Evolutionary conservation across 2,113 vertebrate species (phyloP), one percentile per base, ranked within the genome.

Genomic region (Poeciliopsis turrubarensis): DNA sequence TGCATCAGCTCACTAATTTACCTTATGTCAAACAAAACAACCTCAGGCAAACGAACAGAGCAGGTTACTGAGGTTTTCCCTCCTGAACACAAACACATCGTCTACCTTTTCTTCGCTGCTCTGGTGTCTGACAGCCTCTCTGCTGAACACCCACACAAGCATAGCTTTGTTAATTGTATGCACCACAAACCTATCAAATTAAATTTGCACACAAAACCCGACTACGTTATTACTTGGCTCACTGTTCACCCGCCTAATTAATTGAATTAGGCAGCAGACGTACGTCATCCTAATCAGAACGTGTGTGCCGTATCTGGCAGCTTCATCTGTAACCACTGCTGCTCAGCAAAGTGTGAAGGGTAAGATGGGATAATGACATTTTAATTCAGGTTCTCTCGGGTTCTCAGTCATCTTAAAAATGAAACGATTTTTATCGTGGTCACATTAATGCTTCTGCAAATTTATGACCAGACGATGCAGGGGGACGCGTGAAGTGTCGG

Each of bases 181-280:
- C 70, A 22, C 57, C 2, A 4, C 78, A 83, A 77, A 87, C 72
- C 68, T 73, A 79, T 83, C 81, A 79, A 84, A 87, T 80, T 51
- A 39, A 67, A 87, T 83, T 77, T 81, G 71, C 75, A 73, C 27
- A 73, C 68, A 79, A 81, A 75, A 70, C n/a, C 30, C 57, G 73
- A 65, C 81, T 41, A 25, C 65, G 68, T 79, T n/a, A 81, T 85
- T 74, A 69, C 82, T 79, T 47, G 29, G 68, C 77, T 67, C 67
- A 85, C 77, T 85, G 67, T 81, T 90, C 72, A 75, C 73, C 78
- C 34, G 60, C 79, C 79, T 90, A 90, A 90, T 91, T 86, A 86
- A 87, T 88, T 65, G 70, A 84, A 89, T 90, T 82, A 81, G 89
- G 90, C 80, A 82, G 69, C 6, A 83, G 89, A 86, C 75, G 84